Percentiles rank a stretch among this genome's conserved stretches.
Conservation (phyloP, 2,113 vertebrate species). For the Callaeas wilsoni region DNA sequence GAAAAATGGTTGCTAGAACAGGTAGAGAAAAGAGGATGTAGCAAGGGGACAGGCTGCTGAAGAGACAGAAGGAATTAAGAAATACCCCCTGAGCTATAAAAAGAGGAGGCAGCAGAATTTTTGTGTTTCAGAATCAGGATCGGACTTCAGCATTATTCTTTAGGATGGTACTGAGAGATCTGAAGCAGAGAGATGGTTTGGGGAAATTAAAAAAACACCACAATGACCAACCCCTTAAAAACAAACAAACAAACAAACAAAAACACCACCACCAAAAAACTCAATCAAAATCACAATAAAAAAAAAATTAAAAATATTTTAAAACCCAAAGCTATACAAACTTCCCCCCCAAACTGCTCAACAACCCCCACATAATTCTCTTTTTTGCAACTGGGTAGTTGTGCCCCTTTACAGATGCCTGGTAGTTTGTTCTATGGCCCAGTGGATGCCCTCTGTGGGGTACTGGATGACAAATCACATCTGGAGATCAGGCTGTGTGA, state of each 20-base stretch:
- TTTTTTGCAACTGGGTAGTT: background rate
- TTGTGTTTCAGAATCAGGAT: background rate
- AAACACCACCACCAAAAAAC: no score
- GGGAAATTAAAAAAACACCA: background rate
- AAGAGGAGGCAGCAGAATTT: background rate
- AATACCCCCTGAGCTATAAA: background rate
- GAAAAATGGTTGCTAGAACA: background rate
- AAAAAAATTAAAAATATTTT: no score
- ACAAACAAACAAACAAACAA: no score
- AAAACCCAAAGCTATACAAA: no score
- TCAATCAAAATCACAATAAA: no score
- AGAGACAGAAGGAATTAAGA: background rate
- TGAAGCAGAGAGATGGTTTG: background rate
- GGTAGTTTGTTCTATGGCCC: background rate
- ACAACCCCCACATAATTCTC: background rate
- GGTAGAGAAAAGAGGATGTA: background rate
- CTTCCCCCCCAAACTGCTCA: background rate
- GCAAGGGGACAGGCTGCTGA: background rate
- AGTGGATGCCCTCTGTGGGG: background rate
- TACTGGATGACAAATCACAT: background rate
- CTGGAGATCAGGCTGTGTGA: background rate
- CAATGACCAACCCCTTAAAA: no score
- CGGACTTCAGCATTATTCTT: background rate
- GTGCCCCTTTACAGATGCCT: background rate
- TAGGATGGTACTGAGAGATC: background rate